Evolutionary conservation across 2,113 vertebrate genomes (phyloP), one percentile per base, ranked within the genome.

Genomic region (Pandion haliaetus): DNA sequence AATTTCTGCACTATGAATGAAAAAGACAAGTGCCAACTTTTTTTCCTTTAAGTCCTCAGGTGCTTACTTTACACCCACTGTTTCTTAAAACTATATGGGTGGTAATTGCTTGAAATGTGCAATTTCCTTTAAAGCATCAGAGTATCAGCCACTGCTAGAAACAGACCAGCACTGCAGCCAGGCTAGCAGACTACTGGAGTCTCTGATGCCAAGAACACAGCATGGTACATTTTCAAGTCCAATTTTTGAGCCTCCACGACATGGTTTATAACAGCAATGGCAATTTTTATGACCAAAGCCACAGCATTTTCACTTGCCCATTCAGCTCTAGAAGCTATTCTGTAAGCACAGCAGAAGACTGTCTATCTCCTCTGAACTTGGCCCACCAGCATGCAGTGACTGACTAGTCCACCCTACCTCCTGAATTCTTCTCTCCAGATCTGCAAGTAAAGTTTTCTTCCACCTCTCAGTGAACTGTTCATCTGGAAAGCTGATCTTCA

Each of bases 341-440:
- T 32, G 42, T 26, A 25, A 36, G 72, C 67, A 38, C 31, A 57
- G 66, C 45, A 85, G 72, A 47, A 29, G 32, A 10, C 32, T 9
- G 8, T 7, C 25, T 12, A 2, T 2, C n/a, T 4, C 14, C 90
- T 19, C 59, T 17, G 49, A 44, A 2, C 20, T 1, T 13, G 21
- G 34, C 67, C 26, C 72, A 16, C 13, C 18, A 24, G 34, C 58
- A 57, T 2, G 9, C n/a, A 38, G 44, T 2, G 18, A 4, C 57
- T 79, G 59, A 50, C 90, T 23, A 32, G 10, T 1, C 24, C 18
- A 14, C n/a, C 38, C 29, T 97, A 99, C 99, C 98, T 98, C 86
- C 72, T 98, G 98, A 95, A 99, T 98, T 52, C 98, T 99, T 12
- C 94, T 98, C 95, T 98, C 95, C 97, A 99, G 96, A 90, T 99